Base-by-base conservation (phyloP, 2,113 vertebrate species). In the Garra rufa region DNA sequence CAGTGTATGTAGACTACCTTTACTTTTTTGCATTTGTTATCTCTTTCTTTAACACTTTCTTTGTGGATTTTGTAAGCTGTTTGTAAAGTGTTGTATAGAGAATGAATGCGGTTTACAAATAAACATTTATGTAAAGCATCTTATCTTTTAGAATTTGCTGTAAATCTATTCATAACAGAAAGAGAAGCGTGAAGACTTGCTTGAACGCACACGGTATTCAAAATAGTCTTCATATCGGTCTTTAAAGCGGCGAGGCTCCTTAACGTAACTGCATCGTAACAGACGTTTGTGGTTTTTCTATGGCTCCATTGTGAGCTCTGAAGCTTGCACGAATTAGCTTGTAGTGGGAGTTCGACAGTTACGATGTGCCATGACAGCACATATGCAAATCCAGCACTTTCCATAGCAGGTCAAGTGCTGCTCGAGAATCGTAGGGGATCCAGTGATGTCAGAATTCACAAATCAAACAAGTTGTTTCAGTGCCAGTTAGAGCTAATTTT, bases 321-420 rank as follows among this genome's bases (percentile, higher is more conserved):
- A 34, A 67, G 55, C 52, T 76, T 43, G 63, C 17, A 21, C 44
- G n/a, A 63, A 85, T 83, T 50, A 75, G 48, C 65, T 67, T 80
- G 14, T 38, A 83, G 50, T 30, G 59, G 2, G 19, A 50, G 71
- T 34, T 76, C 13, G 9, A 9, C n/a, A 26, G 28, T 67, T 76
- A 85, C 44, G 69, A 69, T 79, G 41, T 85, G 76, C 67, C n/a
- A 57, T 61, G 69, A 74, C 65, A 80, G 43, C 43, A 41, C 0
- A 7, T 78, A 89, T 87, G 86, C 85, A 89, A 89, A 89, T 88
- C 28, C 15, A 30, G 24, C 81, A 48, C 83, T 88, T 88, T 87
- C 85, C 89, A 88, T 88, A 79, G 69, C 44, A 34, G 41, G 38
- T 14, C 46, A 59, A 43, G 30, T 26, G 4, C 28, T 24, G 6